Evolutionary conservation across 2,888 invertebrate genomes (phyloP), one percentile per base, ranked within the genome.

Genomic region (Euzetes globulus): DNA sequence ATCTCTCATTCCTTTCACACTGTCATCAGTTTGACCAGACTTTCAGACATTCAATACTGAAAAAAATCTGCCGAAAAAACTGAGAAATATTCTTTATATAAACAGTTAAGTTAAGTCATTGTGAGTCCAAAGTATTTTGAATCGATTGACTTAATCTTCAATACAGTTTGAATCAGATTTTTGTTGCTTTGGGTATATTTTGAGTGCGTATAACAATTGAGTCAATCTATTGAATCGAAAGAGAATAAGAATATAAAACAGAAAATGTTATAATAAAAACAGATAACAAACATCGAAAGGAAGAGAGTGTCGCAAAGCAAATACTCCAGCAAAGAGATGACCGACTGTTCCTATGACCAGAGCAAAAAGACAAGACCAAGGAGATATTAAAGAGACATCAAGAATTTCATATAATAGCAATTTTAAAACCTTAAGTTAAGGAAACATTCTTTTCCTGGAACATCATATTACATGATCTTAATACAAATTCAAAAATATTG

Each of bases 1-100:
- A 55, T 55, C 55, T 55, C 11, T 11, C 55, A 55, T 55, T 25
- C 55, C 55, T 55, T 55, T 55, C 55, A 55, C 55, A 55, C 55
- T 55, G 25, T 25, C 22, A 55, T 19, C 55, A 25, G 7, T 55
- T 55, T 19, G 55, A 19, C 25, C 19, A 55, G 55, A 55, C 25
- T 55, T 55, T 25, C 55, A 55, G 22, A 19, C 25, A 25, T 55
- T 55, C 9, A 55, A 25, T 25, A 41, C 11, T 5, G 25, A 25
- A 19, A 55, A 55, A 25, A 25, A 55, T 55, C 55, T 55, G 47
- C 47, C n/a, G 6, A 55, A 55, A 55, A 22, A 55, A 1, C 1
- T 1, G 41, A 50, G 50, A 19, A 50, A n/a, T 50, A 19, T 50
- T 50, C 19, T 50, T 19, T 50, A 47, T 19, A 50, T 50, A 50